Conservation (phyloP, 92 coral and sea anemone genomes). For the Zoanthus gigantus region DNA sequence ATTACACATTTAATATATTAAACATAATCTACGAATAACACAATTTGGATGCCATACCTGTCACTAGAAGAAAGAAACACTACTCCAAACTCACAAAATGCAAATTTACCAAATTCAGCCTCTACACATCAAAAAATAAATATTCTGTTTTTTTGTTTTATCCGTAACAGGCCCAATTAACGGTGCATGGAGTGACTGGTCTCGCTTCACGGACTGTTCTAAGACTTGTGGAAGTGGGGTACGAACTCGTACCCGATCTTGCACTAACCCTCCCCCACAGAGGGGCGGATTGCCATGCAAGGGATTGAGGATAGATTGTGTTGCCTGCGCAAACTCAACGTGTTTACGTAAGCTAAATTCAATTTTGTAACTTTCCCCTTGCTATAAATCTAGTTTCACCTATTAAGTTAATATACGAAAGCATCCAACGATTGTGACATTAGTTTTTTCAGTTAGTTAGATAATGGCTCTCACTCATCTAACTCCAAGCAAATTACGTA, state of each 20-base stretch:
- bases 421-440: no score
- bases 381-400: neutral
- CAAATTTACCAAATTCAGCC: neutral
- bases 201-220: neutral
- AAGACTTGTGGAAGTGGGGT: constrained; percentile 5
- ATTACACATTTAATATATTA: no score
- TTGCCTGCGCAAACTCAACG: neutral
- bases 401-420: neutral
- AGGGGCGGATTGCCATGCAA: constrained; percentile 15
- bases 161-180: neutral
- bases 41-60: no score
- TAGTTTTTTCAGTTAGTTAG: neutral
- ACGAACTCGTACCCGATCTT: constrained; percentile 14
- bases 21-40: no score
- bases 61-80: no score
- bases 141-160: neutral
- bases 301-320: neutral
- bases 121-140: neutral
- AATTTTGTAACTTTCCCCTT: neutral
- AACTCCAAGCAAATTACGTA: no score
- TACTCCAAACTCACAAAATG: neutral
- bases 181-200: constrained; percentile 23
- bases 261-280: constrained; percentile 22
- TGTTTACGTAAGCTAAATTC: neutral
- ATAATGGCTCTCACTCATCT: no score